phyloP scores from a whole-genome alignment of 1,140 invertebrate species.

The Drosophila nigrodunni region DNA sequence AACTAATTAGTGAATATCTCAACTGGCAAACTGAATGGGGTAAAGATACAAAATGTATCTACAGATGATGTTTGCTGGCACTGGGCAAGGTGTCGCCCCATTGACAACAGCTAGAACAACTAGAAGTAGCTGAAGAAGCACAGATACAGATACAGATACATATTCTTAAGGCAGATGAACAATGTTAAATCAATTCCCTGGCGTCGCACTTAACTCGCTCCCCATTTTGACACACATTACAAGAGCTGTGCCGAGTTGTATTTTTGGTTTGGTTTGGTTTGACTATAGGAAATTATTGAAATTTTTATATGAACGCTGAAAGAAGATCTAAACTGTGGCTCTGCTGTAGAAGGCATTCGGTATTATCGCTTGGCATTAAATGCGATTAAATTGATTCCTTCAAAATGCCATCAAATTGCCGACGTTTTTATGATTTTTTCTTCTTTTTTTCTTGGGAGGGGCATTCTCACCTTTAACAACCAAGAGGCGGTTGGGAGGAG shows the following conservation, averaged over 20 bases:
- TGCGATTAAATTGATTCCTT: slow-evolving; percentile 80
- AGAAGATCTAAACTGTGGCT: slow-evolving; percentile 25
- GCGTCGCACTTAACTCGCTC: slow-evolving; percentile 67
- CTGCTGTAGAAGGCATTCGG: slow-evolving; percentile 32
- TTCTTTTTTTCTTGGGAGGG: slow-evolving; percentile 4
- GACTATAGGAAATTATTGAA: slow-evolving; percentile 67
- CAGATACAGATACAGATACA: not conserved
- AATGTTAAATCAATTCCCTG: slow-evolving; percentile 75
- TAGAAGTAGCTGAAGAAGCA: not conserved
- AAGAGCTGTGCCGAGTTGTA: slow-evolving; percentile 33
- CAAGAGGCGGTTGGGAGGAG: not conserved
- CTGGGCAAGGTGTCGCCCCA: slow-evolving; percentile 69
- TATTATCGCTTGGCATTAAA: slow-evolving; percentile 71
- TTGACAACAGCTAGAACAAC: slow-evolving; percentile 31
- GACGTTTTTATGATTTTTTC: slow-evolving; percentile 58
- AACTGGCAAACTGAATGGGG: slow-evolving; percentile 46
- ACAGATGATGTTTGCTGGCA: not conserved
- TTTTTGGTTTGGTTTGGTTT: slow-evolving; percentile 33
- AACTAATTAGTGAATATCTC: slow-evolving; percentile 78
- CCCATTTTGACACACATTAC: slow-evolving; percentile 44
- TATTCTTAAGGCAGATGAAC: slow-evolving; percentile 35
- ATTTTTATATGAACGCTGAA: slow-evolving; percentile 66
- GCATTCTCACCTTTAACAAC: slow-evolving; percentile 60
- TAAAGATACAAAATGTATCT: slow-evolving; percentile 28
- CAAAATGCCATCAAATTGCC: slow-evolving; percentile 73